Base-by-base conservation (phyloP, 2,113 vertebrate genomes). In the Cyphomyrus discorhynchus region DNA sequence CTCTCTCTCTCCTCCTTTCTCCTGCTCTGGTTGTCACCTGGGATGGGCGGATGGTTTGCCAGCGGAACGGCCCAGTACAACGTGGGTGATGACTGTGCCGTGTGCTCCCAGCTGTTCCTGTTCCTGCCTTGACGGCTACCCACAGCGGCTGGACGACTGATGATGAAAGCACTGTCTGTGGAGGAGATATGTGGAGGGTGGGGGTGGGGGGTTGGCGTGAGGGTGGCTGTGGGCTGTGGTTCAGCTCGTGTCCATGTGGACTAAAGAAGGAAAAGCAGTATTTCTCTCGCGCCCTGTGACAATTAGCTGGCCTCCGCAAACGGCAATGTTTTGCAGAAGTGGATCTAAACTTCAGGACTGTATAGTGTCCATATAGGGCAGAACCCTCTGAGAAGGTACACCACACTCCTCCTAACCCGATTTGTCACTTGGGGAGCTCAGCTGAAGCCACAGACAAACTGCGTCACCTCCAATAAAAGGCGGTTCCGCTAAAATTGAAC, bases 181-280 rank as follows among this genome's bases (percentile, higher is more conserved):
- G 94, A 45, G 94, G 91, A 93, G 95, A 95, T 95, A 95, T 96
- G 94, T 94, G 5, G 93, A 91, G 93, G 95, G 94, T 94, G 93
- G 91, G 93, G 95, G 94, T 95, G 95, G 95, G 94, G 96, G 95
- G 94, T 93, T 93, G 93, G 95, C 91, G 93, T 94, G 95, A 96
- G 95, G 95, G 94, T 95, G 95, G 95, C 95, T 94, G 93, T 95
- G 95, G 95, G 94, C 93, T 95, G 91, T 88, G 93, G 94, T 93
- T 92, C 92, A 94, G 92, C 92, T 94, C 94, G 90, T 92, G 94
- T 92, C 93, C 93, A 95, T 94, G 95, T 94, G 94, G 93, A 93
- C 94, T 93, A 93, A 91, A 94, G 93, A 93, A 93, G 92, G 93
- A 91, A 95, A 95, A 91, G 94, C 94, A 93, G 94, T 87, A 91